These are phyloP conservation scores for Aleiodes testaceus DNA, from an alignment of 2,888 invertebrate species.

Conservation along the genomic window DNA sequence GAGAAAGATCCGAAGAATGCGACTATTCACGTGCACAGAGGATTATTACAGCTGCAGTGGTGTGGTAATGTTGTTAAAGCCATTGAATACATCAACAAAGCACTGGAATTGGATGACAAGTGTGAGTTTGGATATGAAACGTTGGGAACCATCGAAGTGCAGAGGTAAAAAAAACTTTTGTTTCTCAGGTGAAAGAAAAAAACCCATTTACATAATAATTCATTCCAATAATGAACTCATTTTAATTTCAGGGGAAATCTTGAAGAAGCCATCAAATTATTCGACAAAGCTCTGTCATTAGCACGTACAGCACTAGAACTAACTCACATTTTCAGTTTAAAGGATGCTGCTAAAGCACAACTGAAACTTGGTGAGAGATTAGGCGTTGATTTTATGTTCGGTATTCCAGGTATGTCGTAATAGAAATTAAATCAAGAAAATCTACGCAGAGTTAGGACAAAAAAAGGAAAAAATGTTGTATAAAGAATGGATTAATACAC, in stretches of 20 bases:
- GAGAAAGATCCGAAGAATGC: conserved; percentile 90
- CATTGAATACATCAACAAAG: conserved; percentile 84
- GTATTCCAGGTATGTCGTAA: conserved; percentile 53
- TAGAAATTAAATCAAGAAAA: conserved; percentile 6
- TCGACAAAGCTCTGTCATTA: conserved; percentile 90
- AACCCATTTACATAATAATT: conserved; percentile 7
- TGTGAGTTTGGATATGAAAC: conserved; percentile 98
- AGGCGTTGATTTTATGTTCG: conserved; percentile 76
- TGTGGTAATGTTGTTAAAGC: conserved; percentile 87
- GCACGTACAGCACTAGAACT: conserved; percentile 92
- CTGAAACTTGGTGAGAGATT: conserved; percentile 85
- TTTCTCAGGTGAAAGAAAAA: neutral
- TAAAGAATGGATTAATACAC: conserved; percentile 38
- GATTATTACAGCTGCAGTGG: conserved; percentile 88
- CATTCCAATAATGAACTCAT: conserved; percentile 37
- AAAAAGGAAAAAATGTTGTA: conserved; percentile 34
- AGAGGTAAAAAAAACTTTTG: conserved; percentile 71
- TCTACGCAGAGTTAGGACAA: neutral
- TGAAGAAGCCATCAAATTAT: conserved; percentile 85
- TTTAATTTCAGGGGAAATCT: conserved; percentile 84
- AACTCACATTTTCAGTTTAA: conserved; percentile 90
- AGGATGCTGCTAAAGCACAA: conserved; percentile 93
- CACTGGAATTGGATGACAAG: conserved; percentile 90
- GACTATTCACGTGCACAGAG: conserved; percentile 90
- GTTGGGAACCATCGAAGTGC: conserved; percentile 94